These are phyloP conservation scores for Drosophila pseudoananassae DNA, from an alignment of 1,140 invertebrate genomes.

Conservation along the genomic window DNA sequence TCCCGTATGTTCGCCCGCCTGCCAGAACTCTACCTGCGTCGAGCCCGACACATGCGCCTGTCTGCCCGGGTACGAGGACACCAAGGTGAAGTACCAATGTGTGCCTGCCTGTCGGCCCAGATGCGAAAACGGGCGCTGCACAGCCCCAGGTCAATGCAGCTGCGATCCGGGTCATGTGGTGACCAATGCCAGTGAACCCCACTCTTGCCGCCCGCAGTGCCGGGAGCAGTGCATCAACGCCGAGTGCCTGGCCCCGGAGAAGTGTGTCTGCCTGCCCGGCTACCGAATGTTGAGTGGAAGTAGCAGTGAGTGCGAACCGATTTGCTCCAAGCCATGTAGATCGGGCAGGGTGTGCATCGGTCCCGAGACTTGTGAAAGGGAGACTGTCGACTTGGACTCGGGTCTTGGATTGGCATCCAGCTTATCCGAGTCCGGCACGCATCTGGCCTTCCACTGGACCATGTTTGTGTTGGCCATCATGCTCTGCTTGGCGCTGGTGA, in stretches of 20 bases:
- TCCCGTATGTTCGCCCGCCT: slow-evolving; percentile 83
- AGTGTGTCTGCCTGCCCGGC: slow-evolving; percentile 85
- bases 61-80: slow-evolving; percentile 70
- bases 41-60: slow-evolving; percentile 83
- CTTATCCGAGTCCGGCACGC: not conserved
- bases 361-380: slow-evolving; percentile 36
- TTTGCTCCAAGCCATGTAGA: slow-evolving; percentile 86
- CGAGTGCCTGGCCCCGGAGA: slow-evolving; percentile 81
- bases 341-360: slow-evolving; percentile 64
- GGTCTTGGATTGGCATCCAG: not conserved
- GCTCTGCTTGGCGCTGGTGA: slow-evolving; percentile 51
- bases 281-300: slow-evolving; percentile 84
- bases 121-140: slow-evolving; percentile 80
- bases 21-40: slow-evolving; percentile 85
- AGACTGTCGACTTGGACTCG: not conserved
- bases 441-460: slow-evolving; percentile 29
- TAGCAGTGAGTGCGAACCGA: slow-evolving; percentile 84
- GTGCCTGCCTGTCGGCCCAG: slow-evolving; percentile 76
- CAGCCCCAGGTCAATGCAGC: slow-evolving; percentile 65
- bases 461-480: slow-evolving; percentile 41
- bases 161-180: slow-evolving; percentile 63
- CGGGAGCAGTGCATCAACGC: slow-evolving; percentile 85
- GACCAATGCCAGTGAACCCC: slow-evolving; percentile 68
- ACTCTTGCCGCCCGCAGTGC: slow-evolving; percentile 75
- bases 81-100: slow-evolving; percentile 59